These are phyloP conservation scores for Eurois occulta DNA, from an alignment of 2,888 invertebrate genomes.

Conservation along the genomic window DNA sequence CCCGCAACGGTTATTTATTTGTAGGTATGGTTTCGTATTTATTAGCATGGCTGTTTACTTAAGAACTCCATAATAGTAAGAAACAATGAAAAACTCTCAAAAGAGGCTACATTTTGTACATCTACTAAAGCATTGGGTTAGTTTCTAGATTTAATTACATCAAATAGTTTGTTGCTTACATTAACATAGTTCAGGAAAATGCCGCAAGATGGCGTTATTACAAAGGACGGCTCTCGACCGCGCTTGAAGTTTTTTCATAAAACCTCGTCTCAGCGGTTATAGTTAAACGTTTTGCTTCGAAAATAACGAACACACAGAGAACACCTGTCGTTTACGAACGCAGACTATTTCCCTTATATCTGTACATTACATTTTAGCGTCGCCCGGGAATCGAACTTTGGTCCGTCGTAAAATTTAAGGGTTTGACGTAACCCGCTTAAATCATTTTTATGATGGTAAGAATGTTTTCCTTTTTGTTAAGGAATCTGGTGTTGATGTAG, in stretches of 20 bases:
- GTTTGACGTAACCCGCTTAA: slow-evolving; percentile 62
- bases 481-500: slow-evolving; percentile 34
- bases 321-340: slow-evolving; percentile 59
- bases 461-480: slow-evolving; percentile 59
- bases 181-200: slow-evolving; percentile 38
- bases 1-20: slow-evolving; percentile 39
- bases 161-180: slow-evolving; percentile 14
- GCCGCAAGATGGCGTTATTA: slow-evolving; percentile 47
- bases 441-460: slow-evolving; percentile 65
- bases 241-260: slow-evolving; percentile 61
- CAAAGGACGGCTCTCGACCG: slow-evolving; percentile 14
- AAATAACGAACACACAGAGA: slow-evolving; percentile 57
- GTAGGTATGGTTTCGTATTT: slow-evolving; percentile 20
- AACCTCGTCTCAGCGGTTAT: slow-evolving; percentile 30
- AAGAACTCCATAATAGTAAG: not conserved
- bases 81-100: not conserved
- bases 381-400: slow-evolving; percentile 67
- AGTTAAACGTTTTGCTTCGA: slow-evolving; percentile 51
- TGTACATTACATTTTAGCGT: slow-evolving; percentile 67
- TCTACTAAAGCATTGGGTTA: not conserved
- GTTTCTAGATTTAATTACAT: not conserved
- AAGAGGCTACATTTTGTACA: not conserved
- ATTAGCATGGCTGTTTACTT: slow-evolving; percentile 3
- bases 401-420: slow-evolving; percentile 76
- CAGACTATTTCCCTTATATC: slow-evolving; percentile 58